Base-by-base conservation (phyloP, 2,113 vertebrate species). In the Cacatua alba region DNA sequence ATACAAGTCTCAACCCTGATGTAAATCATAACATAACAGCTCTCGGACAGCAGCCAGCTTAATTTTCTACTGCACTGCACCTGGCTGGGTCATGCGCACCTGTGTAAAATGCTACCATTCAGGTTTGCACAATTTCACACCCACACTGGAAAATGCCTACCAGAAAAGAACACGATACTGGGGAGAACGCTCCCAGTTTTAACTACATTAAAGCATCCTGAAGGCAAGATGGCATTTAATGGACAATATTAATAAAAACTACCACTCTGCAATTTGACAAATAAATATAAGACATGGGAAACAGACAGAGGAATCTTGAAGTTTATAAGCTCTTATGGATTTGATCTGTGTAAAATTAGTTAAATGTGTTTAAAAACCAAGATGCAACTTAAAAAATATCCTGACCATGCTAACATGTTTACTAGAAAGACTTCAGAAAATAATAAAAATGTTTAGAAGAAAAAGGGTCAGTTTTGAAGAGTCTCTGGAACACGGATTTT, bases 111-210 rank as follows among this genome's bases (percentile, higher is more conserved):
- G 96, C 94, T 69, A 74, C 94, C 95, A 89, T 89, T 96, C 95
- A 97, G 95, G 96, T 96, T 97, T 94, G 95, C 88, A 94, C 77
- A 46, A 92, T 63, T 94, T 87, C 94, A 97, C 96, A 96, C 96
- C 96, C 96, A 97, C 94, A 86, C 82, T 82, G 87, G 82, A 41
- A 88, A 89, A 91, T 33, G 52, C 89, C 81, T 75, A 24, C 72
- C 82, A 86, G 88, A 68, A 92, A 81, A 81, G 64, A 94, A 43
- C 70, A 46, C 0, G 2, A 88, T 28, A 84, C 64, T 0, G 0
- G 69, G 60, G 67, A 84, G 41, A 65, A 20, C 0, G 0, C 12
- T 5, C 57, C 46, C 3, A 0, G 77, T 72, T 79, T 10, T 8
- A 79, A 17, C 83, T 41, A 24, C 16, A 1, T 7, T 33, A n/a